Evolutionary conservation across 2,113 vertebrate species (phyloP).

Genomic region (Clinocottus analis): DNA sequence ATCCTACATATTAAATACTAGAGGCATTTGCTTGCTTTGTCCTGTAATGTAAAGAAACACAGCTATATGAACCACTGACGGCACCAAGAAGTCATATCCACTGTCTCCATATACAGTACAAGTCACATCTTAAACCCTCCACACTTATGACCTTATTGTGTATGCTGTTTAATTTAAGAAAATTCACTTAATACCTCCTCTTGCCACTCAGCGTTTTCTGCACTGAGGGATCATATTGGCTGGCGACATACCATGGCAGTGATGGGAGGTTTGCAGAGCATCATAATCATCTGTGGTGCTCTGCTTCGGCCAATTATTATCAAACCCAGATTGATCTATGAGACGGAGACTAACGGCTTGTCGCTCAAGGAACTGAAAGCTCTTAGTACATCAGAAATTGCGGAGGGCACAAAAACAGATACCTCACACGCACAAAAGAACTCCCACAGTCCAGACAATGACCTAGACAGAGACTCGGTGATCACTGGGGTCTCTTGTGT

Average conservation of each 20-base stretch:
- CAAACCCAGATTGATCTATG: constrained; percentile 39
- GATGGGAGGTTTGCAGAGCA: constrained; percentile 90
- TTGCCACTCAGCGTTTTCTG: constrained; percentile 86
- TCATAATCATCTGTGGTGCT: constrained; percentile 87
- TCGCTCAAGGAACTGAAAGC: constrained; percentile 53
- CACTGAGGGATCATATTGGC: constrained; percentile 88
- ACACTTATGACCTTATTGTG: neutral
- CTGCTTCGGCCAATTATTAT: constrained; percentile 91
- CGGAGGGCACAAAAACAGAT: neutral
- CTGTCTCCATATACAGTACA: neutral
- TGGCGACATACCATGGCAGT: constrained; percentile 90
- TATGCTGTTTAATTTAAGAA: neutral
- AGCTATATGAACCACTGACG: neutral
- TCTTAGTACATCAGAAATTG: constrained; percentile 16
- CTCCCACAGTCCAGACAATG: constrained; percentile 84
- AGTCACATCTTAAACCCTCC: neutral
- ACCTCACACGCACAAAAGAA: constrained; percentile 66
- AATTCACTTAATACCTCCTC: neutral
- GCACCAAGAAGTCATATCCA: neutral
- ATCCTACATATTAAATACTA: neutral
- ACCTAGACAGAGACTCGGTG: constrained; percentile 86
- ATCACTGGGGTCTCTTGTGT: constrained; percentile 89
- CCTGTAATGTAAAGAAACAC: neutral
- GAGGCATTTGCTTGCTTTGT: neutral
- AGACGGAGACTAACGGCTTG: constrained; percentile 38